phyloP scores from a whole-genome alignment of 2,797 vertebrate genomes.

The Thripadectes ignobilis region DNA sequence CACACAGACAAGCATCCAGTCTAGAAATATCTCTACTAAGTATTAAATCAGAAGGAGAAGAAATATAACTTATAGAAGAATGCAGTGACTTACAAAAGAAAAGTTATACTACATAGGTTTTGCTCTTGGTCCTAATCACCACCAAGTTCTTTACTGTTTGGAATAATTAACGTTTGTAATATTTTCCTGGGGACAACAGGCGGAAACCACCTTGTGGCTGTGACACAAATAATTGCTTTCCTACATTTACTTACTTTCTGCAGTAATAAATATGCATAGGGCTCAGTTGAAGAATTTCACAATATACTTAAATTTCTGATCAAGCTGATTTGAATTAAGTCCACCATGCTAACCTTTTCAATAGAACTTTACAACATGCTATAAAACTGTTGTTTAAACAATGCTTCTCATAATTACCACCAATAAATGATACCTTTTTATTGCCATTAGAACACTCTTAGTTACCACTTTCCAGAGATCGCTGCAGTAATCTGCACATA shows the following conservation, averaged over 20 bases:
- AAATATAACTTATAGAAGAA: background rate
- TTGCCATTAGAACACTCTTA: conserved; percentile 26
- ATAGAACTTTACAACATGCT: conserved; percentile 48
- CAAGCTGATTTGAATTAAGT: conserved; percentile 54
- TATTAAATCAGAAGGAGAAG: background rate
- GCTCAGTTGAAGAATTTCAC: conserved; percentile 34
- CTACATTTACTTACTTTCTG: conserved; percentile 42
- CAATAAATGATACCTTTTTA: conserved; percentile 67
- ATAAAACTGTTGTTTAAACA: conserved; percentile 65
- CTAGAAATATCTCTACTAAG: background rate
- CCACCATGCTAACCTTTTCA: conserved; percentile 32
- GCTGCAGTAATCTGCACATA: conserved; percentile 31
- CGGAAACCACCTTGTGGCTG: conserved; percentile 4
- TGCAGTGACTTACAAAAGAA: background rate
- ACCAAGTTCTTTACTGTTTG: background rate
- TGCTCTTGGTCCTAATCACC: background rate
- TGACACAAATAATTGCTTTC: background rate
- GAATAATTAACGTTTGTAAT: background rate
- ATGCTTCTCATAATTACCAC: conserved; percentile 52
- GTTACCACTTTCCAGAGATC: conserved; percentile 31
- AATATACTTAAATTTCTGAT: conserved; percentile 47
- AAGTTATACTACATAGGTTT: background rate
- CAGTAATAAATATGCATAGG: background rate
- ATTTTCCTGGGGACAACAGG: background rate
- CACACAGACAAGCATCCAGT: background rate